Evolutionary conservation across 2,797 vertebrate genomes (phyloP).

Genomic region (Ibycter americanus): DNA sequence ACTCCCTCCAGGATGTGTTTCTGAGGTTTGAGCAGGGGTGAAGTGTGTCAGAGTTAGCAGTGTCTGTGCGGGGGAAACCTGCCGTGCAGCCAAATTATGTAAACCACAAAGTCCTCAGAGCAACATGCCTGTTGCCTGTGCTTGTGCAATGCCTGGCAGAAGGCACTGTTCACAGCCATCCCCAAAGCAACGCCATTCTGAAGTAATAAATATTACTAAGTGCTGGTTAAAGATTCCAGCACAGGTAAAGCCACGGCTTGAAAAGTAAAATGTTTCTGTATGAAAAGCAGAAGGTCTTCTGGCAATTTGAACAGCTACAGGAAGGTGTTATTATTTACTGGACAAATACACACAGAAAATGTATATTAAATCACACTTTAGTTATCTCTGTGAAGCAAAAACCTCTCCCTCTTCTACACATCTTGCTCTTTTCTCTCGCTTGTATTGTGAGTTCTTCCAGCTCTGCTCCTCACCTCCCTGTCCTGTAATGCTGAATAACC

Average conservation of each 20-base stretch:
- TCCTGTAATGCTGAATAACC: not conserved
- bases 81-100: not conserved
- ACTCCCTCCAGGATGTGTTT: not conserved
- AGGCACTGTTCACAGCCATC: not conserved
- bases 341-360: not conserved
- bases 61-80: not conserved
- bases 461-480: not conserved
- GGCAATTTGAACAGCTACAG: not conserved
- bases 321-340: slow-evolving; percentile 35
- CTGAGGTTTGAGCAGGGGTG: not conserved
- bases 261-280: not conserved
- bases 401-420: not conserved
- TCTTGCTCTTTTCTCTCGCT: not conserved
- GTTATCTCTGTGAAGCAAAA: not conserved
- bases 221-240: not conserved
- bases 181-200: not conserved
- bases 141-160: slow-evolving; percentile 3
- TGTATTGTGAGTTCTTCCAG: not conserved
- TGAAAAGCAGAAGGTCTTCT: slow-evolving; percentile 5
- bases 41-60: not conserved
- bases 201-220: slow-evolving; percentile 57
- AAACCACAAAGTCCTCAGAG: slow-evolving; percentile 14
- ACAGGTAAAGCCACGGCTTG: not conserved
- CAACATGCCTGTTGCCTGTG: not conserved
- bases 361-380: not conserved